phyloP scores from a whole-genome alignment of 2,797 vertebrate species.

The Vireo griseus region DNA sequence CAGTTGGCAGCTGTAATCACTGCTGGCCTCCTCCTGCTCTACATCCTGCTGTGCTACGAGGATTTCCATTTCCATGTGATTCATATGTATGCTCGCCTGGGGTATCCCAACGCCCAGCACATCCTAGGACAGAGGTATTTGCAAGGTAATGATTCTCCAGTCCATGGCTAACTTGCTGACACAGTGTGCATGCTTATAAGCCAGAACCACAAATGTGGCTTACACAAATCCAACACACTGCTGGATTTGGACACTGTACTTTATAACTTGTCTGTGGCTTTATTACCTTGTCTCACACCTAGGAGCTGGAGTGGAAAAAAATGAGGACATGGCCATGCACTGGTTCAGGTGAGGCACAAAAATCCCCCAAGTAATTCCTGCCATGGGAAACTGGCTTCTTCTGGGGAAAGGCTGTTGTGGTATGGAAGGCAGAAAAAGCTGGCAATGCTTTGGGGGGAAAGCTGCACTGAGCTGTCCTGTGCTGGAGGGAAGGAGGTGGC shows the following conservation, averaged over 20 bases:
- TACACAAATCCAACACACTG: background rate
- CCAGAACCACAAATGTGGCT: background rate
- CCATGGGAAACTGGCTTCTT: background rate
- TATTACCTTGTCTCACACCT: background rate
- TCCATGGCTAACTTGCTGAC: background rate
- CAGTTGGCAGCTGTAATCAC: constrained; percentile 49
- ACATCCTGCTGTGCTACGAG: constrained; percentile 46
- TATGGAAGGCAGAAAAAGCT: background rate
- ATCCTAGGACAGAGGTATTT: constrained; percentile 72
- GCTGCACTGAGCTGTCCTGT: rapidly evolving
- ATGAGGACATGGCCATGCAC: constrained; percentile 60
- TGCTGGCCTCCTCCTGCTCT: constrained; percentile 49
- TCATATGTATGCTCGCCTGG: constrained; percentile 52
- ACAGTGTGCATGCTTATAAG: rapidly evolving
- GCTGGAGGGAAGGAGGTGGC: background rate
- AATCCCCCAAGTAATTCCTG: background rate
- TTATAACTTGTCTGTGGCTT: background rate
- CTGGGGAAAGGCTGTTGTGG: background rate
- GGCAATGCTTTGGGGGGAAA: background rate
- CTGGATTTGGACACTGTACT: background rate
- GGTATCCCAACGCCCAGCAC: constrained; percentile 60
- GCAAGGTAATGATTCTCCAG: constrained; percentile 55
- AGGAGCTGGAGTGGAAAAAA: constrained; percentile 68
- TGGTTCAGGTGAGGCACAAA: constrained; percentile 71
- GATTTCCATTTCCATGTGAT: constrained; percentile 70